Base-by-base conservation (phyloP, 2,888 invertebrate species). In the Tenodera sinensis region DNA sequence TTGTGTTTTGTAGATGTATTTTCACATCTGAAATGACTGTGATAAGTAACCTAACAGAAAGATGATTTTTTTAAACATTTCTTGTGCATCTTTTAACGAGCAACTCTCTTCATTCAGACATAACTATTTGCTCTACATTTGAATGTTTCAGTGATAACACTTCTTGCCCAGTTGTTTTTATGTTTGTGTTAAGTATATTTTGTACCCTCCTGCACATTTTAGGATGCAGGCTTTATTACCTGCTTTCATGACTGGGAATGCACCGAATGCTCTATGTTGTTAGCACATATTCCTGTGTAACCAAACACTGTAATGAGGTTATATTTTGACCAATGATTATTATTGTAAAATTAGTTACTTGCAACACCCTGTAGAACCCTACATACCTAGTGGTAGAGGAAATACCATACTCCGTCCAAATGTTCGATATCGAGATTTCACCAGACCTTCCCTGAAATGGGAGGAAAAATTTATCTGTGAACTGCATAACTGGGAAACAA, bases 1-100 rank as follows among this genome's bases (percentile, higher is more conserved):
- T 83, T 87, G 30, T 82, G 81, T 82, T 87, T 87, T 87, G 87
- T 87, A 87, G 87, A 30, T 87, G 87, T 86, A 28, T 86, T 71
- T 86, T 71, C 54, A 86, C 28, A 71, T 86, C 71, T 86, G 28
- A 86, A 71, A 27, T 86, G 86, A 28, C 86, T 86, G 86, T 86
- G 27, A 54, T 85, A 71, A 81, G 54, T 28, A 25, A 28, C 54
- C 81, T 86, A 86, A 86, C 25, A 14, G 42, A 81, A 71, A 8
- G 28, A 86, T 71, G 47, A 85, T 27, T 85, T 54, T 85, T 85
- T 28, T 85, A 28, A 30, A 86, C 28, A 47, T 14, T 85, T 54
- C 7, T 47, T 85, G 14, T 25, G 47, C 85, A 85, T 85, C 54
- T 71, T 25, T 25, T 71, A 71, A 71, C 54, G 54, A 25, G 20